A percentile compares a stretch with the other conserved stretches of the same genome.
Conservation (phyloP, 2,113 vertebrate genomes). For the Petromus typicus region DNA sequence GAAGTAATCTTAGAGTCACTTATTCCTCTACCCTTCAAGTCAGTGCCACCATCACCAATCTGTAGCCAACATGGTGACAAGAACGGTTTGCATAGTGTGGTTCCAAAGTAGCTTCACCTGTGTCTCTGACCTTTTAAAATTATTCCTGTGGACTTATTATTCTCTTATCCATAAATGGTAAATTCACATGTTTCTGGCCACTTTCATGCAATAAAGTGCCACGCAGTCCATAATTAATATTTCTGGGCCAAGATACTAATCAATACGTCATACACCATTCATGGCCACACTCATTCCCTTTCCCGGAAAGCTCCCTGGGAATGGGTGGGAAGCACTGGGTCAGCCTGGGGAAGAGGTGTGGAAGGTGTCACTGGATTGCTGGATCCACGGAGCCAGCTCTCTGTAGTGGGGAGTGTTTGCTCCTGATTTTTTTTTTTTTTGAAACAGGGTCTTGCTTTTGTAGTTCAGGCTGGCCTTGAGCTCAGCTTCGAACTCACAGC, state of each 20-base stretch:
- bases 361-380: not conserved
- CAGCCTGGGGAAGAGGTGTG: not conserved
- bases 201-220: not conserved
- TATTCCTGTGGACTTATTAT: conserved; percentile 18
- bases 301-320: not conserved
- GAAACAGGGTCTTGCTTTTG: no score
- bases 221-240: not conserved
- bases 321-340: not conserved
- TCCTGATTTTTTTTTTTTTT: not conserved
- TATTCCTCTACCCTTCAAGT: not conserved
- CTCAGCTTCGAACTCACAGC: no score
- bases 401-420: not conserved
- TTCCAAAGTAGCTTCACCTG: not conserved
- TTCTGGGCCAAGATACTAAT: not conserved
- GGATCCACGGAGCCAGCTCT: not conserved
- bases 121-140: not conserved
- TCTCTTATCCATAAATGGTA: not conserved
- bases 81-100: not conserved
- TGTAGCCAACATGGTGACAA: not conserved
- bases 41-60: not conserved
- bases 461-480: no score
- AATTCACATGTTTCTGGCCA: not conserved
- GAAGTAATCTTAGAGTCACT: not conserved
- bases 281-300: not conserved
- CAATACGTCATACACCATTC: not conserved